These are phyloP conservation scores for Liparis tanakae DNA, from an alignment of 2,797 vertebrate species.

Conservation along the genomic window DNA sequence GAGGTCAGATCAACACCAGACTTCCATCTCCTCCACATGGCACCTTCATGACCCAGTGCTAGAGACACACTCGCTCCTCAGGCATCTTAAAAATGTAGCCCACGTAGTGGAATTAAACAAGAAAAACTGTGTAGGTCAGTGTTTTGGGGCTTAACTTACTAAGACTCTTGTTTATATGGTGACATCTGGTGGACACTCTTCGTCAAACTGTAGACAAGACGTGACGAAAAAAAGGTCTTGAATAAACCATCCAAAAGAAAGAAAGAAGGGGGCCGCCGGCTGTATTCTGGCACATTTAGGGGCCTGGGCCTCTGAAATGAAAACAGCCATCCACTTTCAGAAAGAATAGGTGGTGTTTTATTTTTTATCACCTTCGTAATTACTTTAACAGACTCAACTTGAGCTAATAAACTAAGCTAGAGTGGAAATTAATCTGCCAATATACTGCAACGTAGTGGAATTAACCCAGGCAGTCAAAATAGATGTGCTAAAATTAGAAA, in stretches of 20 bases:
- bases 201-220: background rate
- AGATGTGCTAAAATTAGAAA: background rate
- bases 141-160: background rate
- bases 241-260: background rate
- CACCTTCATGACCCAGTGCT: background rate
- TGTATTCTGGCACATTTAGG: background rate
- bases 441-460: background rate
- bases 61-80: background rate
- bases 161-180: conserved; percentile 15
- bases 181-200: conserved; percentile 59
- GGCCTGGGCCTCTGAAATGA: background rate
- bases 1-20: background rate
- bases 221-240: background rate
- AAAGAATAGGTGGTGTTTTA: conserved; percentile 10
- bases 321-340: background rate
- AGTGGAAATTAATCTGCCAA: background rate
- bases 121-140: background rate
- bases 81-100: background rate
- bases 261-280: background rate
- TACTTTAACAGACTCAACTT: background rate
- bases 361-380: conserved; percentile 9
- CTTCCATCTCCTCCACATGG: conserved; percentile 9
- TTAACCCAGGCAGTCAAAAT: conserved; percentile 5
- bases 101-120: background rate
- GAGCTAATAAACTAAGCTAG: background rate